A percentile compares a stretch with the other conserved stretches of the same genome.
Conservation (phyloP, 1,140 invertebrate genomes). For the Heterodera schachtii region DNA sequence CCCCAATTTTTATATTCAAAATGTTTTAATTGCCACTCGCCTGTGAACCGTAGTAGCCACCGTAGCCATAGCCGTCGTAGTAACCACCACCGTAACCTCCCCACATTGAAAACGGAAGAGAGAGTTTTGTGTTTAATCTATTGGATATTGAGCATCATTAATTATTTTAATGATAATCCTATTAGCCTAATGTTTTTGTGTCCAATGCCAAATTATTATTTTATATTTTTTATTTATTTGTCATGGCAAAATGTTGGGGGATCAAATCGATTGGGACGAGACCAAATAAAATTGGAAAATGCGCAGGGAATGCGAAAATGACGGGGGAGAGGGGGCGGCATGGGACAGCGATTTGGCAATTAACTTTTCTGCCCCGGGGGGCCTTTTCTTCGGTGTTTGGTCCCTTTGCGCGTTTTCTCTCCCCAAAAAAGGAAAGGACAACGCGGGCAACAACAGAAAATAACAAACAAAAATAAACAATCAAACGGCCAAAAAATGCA, state of each 20-base stretch:
- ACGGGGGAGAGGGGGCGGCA: background rate
- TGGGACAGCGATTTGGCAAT: background rate
- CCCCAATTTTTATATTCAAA: background rate
- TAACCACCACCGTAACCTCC: slow-evolving; percentile 18
- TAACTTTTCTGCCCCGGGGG: background rate
- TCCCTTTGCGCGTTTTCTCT: background rate
- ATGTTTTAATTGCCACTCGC: background rate
- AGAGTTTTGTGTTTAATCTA: background rate
- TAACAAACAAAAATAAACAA: background rate
- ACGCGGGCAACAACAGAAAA: too few relatives aligned
- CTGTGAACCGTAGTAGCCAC: slow-evolving; percentile 23
- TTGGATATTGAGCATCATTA: background rate
- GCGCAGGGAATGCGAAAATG: background rate
- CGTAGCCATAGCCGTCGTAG: slow-evolving; percentile 11
- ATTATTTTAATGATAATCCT: background rate
- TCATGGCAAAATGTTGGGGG: too few relatives aligned
- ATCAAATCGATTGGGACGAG: background rate
- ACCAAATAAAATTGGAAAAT: background rate
- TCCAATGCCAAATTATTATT: too few relatives aligned
- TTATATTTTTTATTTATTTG: too few relatives aligned
- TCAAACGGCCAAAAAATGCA: background rate
- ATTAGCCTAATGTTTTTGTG: too few relatives aligned
- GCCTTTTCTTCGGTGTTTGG: background rate
- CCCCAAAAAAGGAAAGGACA: background rate
- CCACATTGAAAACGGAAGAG: slow-evolving; percentile 14